A percentile compares a stretch with the other conserved stretches of the same genome.
Conservation (phyloP, 2,888 invertebrate species). For the Drosophila lutescens region DNA sequence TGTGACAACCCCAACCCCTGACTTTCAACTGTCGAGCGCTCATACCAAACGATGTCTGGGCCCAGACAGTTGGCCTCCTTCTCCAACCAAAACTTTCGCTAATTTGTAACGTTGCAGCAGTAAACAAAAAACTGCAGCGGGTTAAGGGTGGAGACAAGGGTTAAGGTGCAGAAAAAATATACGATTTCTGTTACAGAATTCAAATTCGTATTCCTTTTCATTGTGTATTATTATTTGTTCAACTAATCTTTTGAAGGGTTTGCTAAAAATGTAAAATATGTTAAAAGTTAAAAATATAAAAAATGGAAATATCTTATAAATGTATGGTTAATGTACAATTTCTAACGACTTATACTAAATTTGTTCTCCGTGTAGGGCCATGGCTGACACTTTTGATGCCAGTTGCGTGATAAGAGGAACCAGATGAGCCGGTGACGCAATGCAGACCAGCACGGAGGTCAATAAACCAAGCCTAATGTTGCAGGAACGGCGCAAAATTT, state of each 20-base stretch:
- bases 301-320: background rate
- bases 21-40: background rate
- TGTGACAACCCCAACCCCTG: conserved; percentile 3
- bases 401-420: conserved; percentile 47
- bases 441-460: conserved; percentile 56
- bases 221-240: too few species aligned
- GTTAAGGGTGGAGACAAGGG: background rate
- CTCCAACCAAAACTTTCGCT: conserved; percentile 48
- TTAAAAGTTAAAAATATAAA: too few species aligned
- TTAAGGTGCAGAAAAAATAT: background rate
- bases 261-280: too few species aligned
- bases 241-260: too few species aligned
- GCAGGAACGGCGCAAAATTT: conserved; percentile 2
- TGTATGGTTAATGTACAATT: background rate
- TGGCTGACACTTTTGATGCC: conserved; percentile 51
- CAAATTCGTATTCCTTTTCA: too few species aligned
- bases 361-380: background rate
- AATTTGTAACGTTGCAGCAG: conserved; percentile 44
- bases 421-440: conserved; percentile 55
- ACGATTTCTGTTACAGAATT: background rate
- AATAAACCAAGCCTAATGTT: conserved; percentile 52
- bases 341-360: background rate
- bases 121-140: conserved; percentile 17
- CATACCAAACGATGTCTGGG: conserved; percentile 11
- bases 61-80: conserved; percentile 40